These are phyloP conservation scores for Diabrotica virgifera DNA, from an alignment of 1,140 invertebrate genomes.

Conservation along the genomic window DNA sequence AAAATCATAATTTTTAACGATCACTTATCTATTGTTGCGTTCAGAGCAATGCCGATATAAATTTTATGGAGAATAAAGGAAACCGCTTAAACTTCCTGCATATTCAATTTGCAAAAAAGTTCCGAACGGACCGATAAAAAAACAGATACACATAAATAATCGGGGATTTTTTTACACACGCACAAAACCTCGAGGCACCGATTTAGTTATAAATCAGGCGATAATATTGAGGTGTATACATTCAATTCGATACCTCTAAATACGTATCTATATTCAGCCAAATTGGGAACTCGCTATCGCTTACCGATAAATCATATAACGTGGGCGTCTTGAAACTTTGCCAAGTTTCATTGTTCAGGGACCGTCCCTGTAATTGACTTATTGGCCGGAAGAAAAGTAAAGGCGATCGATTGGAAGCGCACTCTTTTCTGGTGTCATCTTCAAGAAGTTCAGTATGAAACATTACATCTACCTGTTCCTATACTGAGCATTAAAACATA, in stretches of 20 bases:
- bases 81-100: not conserved
- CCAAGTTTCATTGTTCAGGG: slow-evolving; percentile 42
- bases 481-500: no score
- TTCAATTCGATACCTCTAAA: slow-evolving; percentile 38
- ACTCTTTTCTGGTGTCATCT: slow-evolving; percentile 29
- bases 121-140: not conserved
- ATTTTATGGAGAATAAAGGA: not conserved
- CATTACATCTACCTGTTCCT: not conserved
- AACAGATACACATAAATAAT: slow-evolving; percentile 1
- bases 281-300: slow-evolving; percentile 36
- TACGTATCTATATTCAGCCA: slow-evolving; percentile 39
- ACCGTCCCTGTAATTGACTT: slow-evolving; percentile 43
- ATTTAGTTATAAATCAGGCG: slow-evolving; percentile 28
- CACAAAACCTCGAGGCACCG: not conserved
- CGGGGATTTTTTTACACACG: not conserved
- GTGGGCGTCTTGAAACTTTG: slow-evolving; percentile 44
- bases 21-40: no score
- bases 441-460: slow-evolving; percentile 13
- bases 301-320: slow-evolving; percentile 38
- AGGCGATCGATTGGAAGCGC: slow-evolving; percentile 37
- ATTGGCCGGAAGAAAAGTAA: slow-evolving; percentile 41
- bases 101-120: slow-evolving; percentile 3
- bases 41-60: not conserved
- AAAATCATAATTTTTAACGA: no score
- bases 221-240: slow-evolving; percentile 27